These are phyloP conservation scores for Lottia gigantea DNA, from an alignment of 2,888 invertebrate species.

Conservation along the genomic window DNA sequence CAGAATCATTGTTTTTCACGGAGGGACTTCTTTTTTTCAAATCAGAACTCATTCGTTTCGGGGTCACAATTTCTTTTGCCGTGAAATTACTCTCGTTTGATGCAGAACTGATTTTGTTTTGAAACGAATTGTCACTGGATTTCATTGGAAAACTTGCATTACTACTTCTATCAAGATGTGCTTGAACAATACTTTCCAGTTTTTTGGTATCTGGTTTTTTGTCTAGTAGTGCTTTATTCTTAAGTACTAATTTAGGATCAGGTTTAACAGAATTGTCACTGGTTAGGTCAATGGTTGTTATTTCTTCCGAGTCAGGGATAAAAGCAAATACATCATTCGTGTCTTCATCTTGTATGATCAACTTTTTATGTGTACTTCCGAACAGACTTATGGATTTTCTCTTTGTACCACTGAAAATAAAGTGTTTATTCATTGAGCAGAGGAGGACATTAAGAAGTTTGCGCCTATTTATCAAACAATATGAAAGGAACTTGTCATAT, in stretches of 20 bases:
- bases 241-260: constrained; percentile 14
- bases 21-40: no score
- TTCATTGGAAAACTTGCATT: no score
- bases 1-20: no score
- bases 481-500: no score
- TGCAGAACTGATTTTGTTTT: no score
- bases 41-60: no score
- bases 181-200: constrained; percentile 11
- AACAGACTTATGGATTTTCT: no score
- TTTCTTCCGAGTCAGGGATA: constrained; percentile 23
- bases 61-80: constrained; percentile 11
- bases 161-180: no score
- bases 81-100: not conserved
- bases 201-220: constrained; percentile 24
- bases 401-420: constrained; percentile 22
- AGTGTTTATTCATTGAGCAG: no score
- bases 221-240: constrained; percentile 12
- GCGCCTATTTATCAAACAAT: no score
- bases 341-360: constrained; percentile 10
- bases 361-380: not conserved
- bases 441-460: no score
- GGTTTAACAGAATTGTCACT: constrained; percentile 6
- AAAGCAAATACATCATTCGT: constrained; percentile 21
- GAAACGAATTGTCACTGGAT: no score
- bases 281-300: constrained; percentile 8